Evolutionary conservation across 2,113 vertebrate genomes (phyloP), one percentile per base, ranked within the genome.

Genomic region (Paracanthobrama guichenoti): DNA sequence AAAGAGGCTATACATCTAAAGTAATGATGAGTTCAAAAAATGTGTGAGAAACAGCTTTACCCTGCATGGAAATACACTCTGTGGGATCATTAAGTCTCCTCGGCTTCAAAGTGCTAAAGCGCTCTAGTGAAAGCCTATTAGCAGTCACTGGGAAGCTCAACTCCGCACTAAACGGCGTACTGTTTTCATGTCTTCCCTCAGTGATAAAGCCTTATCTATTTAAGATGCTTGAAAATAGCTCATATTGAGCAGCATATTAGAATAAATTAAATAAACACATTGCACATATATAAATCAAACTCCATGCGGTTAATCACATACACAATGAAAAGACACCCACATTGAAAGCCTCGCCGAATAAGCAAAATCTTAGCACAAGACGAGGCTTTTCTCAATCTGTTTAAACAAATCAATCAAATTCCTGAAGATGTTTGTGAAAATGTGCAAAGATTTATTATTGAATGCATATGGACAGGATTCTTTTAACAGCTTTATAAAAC

Each of bases 111-210:
- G 91, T 91, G 90, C 57, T 86, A 83, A 83, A 90, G 91, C 92
- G 91, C 89, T 90, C 91, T 85, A 88, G 86, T 92, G 90, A 92
- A 91, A 90, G 90, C 91, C 92, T 92, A 93, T 94, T 95, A 94
- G 88, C 88, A 91, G 86, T 88, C 89, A 90, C 90, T 90, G 90
- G 90, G 88, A 89, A 92, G 92, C 90, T 92, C 85, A 92, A 89
- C 90, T 88, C 91, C 88, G 89, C 92, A 93, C 92, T 91, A 92
- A 93, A 89, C 84, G 76, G 80, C 90, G 86, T 90, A 85, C 88
- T 90, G 88, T 92, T 89, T 91, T 90, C 88, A 92, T 86, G 90
- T 92, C 86, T 86, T 76, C 69, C 83, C 62, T 85, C 46, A 71
- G 53, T 81, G 86, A 86, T 86, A 89, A 87, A 73, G 77, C 79